Conservation (phyloP, 2,113 vertebrate species). For the Notarius quadriscutis region DNA sequence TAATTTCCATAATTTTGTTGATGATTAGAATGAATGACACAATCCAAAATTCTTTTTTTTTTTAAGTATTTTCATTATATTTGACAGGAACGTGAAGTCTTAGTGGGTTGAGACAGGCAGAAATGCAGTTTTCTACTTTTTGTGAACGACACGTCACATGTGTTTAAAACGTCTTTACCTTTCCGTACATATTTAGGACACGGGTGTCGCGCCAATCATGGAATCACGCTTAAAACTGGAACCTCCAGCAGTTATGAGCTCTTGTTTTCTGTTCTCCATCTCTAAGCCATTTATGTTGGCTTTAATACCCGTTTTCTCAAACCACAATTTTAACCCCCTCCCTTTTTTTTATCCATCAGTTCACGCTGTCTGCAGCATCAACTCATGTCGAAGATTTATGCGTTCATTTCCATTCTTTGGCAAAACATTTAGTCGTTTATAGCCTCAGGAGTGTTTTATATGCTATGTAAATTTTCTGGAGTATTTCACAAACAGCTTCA, state of each 20-base stretch:
- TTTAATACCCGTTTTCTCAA: background rate
- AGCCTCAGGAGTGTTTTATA: conserved; percentile 25
- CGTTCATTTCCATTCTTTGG: conserved; percentile 39
- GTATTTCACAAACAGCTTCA: conserved; percentile 24
- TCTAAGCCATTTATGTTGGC: background rate
- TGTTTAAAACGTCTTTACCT: background rate
- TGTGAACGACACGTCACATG: background rate
- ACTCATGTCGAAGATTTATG: conserved; percentile 1
- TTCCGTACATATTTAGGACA: background rate
- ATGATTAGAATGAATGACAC: too few relatives aligned
- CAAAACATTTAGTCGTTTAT: conserved; percentile 29
- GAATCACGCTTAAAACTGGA: background rate
- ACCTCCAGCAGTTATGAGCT: background rate
- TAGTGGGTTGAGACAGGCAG: background rate
- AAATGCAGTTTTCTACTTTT: background rate
- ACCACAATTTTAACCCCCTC: background rate
- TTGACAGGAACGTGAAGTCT: background rate
- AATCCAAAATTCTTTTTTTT: background rate
- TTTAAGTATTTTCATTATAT: background rate
- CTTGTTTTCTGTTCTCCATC: background rate
- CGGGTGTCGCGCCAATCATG: background rate
- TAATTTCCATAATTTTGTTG: too few relatives aligned
- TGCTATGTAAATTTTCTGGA: conserved; percentile 31
- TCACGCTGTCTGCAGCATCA: background rate
- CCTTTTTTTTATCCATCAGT: background rate